A percentile compares a stretch with the other conserved stretches of the same genome.
Conservation (phyloP, 92 coral and sea anemone species). For the Desmophyllum pertusum region DNA sequence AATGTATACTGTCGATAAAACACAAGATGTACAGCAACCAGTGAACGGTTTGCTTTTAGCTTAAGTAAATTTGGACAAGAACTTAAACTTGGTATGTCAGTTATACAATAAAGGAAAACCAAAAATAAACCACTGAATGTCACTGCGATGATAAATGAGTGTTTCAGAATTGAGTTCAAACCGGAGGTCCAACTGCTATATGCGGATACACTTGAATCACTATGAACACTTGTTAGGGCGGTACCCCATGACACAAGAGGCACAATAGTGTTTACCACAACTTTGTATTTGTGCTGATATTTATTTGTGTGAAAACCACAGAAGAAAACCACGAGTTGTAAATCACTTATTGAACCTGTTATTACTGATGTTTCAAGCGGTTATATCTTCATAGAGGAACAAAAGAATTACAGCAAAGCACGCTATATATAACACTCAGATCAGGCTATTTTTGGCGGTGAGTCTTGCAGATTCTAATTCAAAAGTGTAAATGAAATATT, state of each 20-base stretch:
- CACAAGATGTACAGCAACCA: too few relatives aligned
- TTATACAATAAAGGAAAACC: background rate
- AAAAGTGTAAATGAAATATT: too few relatives aligned
- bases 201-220: background rate
- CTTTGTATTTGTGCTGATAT: background rate
- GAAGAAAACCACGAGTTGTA: background rate
- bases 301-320: constrained; percentile 5
- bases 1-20: too few relatives aligned
- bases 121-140: background rate
- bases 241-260: background rate
- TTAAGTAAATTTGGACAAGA: too few relatives aligned
- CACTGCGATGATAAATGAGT: background rate
- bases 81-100: background rate
- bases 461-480: background rate
- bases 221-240: constrained; percentile 2
- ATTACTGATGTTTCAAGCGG: background rate
- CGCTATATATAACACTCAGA: background rate
- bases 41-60: too few relatives aligned
- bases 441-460: background rate
- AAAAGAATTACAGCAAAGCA: background rate
- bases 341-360: background rate
- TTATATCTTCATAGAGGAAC: background rate
- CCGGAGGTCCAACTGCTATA: too few relatives aligned
- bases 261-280: background rate
- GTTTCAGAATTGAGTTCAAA: background rate